Base-by-base conservation (phyloP, 2,888 invertebrate genomes). In the Trypoxylon attenuatum region DNA sequence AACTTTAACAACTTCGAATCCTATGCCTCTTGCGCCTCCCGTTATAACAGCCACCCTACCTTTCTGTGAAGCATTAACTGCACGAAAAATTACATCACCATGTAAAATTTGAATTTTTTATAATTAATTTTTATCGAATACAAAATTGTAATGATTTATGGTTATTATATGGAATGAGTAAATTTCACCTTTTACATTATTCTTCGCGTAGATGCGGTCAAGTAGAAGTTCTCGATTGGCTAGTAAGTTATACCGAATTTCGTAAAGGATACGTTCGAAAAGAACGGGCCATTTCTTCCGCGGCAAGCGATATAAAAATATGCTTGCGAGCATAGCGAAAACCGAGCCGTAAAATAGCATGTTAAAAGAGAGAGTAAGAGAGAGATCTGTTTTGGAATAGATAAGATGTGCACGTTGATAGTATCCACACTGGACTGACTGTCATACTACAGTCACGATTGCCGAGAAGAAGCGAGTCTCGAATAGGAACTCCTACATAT, bases 11-110 rank as follows among this genome's bases (percentile, higher is more conserved):
- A 95, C 92, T 87, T 92, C 91, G 18, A 90, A 87, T 6, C 96
- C 96, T 77, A 96, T 95, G 33, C 96, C 96, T 74, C 95, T 90
- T 57, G 94, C 93, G 1, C 96, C 96, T 43, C 96, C 96, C 6
- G 96, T 96, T 64, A 96, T 91, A 52, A 96, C 91, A 62, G 94
- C 96, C 57, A 94, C 88, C 88, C 92, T 91, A 53, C 90, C 92
- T 33, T 89, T 89, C 81, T 91, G 91, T 54, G 89, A 89, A 75
- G 91, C 90, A 77, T 93, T 88, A 81, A 90, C 94, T 91, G 73
- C 51, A 87, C 90, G 76, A 27, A 56, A 58, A 43, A 21, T 19
- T 5, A 38, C 25, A 15, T 16, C 45, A 25, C 29, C 33, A 2
- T 38, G 29, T 49, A 18, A 38, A 46, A 46, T 4, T 43, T 18